phyloP scores from a whole-genome alignment of 2,888 invertebrate genomes.

The Cantharis rustica region DNA sequence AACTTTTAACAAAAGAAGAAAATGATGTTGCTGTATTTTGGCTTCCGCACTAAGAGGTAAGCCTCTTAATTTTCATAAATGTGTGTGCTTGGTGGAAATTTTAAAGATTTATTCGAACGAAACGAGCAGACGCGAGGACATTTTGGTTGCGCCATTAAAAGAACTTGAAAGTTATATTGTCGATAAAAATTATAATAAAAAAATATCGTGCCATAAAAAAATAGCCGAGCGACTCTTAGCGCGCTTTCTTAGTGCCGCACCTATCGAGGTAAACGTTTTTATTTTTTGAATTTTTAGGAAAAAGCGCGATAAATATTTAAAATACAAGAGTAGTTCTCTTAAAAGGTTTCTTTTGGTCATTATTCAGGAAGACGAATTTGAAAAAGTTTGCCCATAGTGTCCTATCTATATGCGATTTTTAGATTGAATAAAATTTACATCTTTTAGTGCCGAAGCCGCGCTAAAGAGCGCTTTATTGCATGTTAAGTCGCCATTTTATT shows the following conservation, averaged over 20 bases:
- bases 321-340: neutral
- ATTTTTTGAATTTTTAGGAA: neutral
- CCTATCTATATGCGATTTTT: neutral
- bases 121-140: neutral
- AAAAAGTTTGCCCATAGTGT: neutral
- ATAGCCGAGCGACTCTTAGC: neutral
- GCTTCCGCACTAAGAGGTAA: neutral
- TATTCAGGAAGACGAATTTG: neutral
- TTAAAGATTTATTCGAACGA: neutral
- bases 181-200: neutral
- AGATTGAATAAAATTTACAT: neutral
- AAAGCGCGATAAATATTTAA: constrained; percentile 16
- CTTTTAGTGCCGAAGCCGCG: neutral
- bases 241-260: neutral
- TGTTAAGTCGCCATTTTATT: neutral
- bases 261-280: neutral
- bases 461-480: neutral
- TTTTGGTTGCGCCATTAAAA: neutral
- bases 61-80: neutral
- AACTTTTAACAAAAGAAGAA: constrained; percentile 11
- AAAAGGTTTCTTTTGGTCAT: constrained; percentile 6
- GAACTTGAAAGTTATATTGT: neutral
- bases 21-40: neutral
- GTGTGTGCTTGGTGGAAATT: neutral
- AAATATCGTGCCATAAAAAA: neutral